phyloP scores from a whole-genome alignment of 2,888 invertebrate genomes.

The Eupithecia abbreviata region DNA sequence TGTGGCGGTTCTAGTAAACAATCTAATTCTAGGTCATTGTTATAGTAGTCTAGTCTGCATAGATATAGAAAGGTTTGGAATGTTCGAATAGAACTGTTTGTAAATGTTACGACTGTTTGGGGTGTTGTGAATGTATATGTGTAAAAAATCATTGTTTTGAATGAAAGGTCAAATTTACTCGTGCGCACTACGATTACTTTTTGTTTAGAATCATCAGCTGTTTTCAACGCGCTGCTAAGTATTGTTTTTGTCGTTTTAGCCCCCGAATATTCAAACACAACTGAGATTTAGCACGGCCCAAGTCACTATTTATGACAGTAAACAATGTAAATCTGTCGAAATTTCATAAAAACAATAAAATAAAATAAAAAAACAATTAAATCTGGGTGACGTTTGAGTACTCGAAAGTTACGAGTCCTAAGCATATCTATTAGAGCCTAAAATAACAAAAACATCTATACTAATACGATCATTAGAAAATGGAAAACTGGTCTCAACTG shows the following conservation, averaged over 20 bases:
- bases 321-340: too few species aligned
- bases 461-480: neutral
- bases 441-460: neutral
- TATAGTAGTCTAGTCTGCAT: neutral
- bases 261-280: neutral
- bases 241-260: neutral
- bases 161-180: neutral
- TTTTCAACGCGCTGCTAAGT: neutral
- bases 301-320: too few species aligned
- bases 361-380: too few species aligned
- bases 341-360: too few species aligned
- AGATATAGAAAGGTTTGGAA: neutral
- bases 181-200: neutral
- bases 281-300: too few species aligned
- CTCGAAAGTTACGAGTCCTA: too few species aligned
- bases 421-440: too few species aligned
- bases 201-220: neutral
- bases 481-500: neutral
- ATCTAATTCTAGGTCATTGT: conserved; percentile 33
- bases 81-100: neutral
- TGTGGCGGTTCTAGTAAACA: conserved; percentile 45
- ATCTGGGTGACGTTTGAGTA: too few species aligned
- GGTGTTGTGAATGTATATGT: neutral
- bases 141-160: neutral
- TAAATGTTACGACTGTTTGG: neutral